phyloP scores from a whole-genome alignment of 1,140 invertebrate species.

The Drosophila cardini region DNA sequence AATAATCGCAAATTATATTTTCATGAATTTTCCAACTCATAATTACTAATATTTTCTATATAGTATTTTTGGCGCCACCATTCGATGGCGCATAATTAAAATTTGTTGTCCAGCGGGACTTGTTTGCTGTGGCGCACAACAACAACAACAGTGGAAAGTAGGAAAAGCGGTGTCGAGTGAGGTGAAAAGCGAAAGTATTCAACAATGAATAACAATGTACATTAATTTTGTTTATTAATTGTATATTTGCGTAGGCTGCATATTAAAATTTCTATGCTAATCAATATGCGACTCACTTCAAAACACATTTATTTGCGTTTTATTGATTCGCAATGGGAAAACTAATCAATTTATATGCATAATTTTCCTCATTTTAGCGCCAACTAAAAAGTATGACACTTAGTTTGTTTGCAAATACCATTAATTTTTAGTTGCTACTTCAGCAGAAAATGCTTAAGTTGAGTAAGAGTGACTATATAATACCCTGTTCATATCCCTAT shows the following conservation, averaged over 20 bases:
- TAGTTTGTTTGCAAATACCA: neutral
- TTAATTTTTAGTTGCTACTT: too few species aligned
- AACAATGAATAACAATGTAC: slow-evolving; percentile 80
- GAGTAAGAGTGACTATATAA: too few species aligned
- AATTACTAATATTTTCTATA: slow-evolving; percentile 79
- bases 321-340: slow-evolving; percentile 40
- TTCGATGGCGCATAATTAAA: slow-evolving; percentile 76
- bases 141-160: neutral
- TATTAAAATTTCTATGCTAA: slow-evolving; percentile 70
- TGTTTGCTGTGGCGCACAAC: too few species aligned
- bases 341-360: slow-evolving; percentile 17
- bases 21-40: slow-evolving; percentile 81
- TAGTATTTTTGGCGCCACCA: slow-evolving; percentile 33
- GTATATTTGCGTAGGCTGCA: slow-evolving; percentile 73
- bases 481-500: too few species aligned
- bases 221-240: slow-evolving; percentile 82
- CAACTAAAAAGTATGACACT: neutral
- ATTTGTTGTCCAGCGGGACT: slow-evolving; percentile 60
- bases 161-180: neutral
- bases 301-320: slow-evolving; percentile 53
- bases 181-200: slow-evolving; percentile 22
- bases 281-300: slow-evolving; percentile 66
- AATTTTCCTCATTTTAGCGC: neutral
- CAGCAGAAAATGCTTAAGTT: too few species aligned
- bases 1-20: slow-evolving; percentile 83